Percentiles rank a stretch among this genome's conserved stretches.
Conservation (phyloP, 2,797 vertebrate genomes). For the Enteromius viviparus region DNA sequence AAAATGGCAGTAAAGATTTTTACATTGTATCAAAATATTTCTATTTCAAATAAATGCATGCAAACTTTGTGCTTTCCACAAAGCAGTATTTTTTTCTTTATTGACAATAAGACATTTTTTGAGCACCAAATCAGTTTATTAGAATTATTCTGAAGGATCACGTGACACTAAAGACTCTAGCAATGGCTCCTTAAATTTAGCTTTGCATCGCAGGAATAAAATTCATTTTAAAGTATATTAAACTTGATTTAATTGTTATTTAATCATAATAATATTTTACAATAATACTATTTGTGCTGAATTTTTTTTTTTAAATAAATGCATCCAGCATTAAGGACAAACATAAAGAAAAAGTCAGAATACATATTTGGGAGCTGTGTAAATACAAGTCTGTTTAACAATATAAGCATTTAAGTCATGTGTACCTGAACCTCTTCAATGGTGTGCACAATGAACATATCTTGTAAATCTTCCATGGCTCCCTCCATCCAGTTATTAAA, state of each 20-base stretch:
- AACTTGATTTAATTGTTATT: no score
- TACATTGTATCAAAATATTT: neutral
- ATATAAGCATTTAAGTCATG: neutral
- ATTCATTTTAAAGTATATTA: neutral
- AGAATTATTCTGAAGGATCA: neutral
- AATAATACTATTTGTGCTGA: neutral
- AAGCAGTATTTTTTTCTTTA: neutral
- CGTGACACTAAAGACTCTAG: neutral
- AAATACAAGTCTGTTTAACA: neutral
- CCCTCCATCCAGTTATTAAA: constrained; percentile 99
- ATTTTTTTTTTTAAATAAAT: neutral
- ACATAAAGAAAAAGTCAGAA: neutral
- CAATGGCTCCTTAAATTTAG: neutral
- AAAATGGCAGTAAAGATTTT: neutral
- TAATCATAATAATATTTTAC: neutral
- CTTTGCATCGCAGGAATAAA: neutral
- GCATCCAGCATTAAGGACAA: neutral
- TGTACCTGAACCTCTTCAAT: constrained; percentile 92
- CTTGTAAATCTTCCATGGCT: constrained; percentile 97
- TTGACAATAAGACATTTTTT: constrained; percentile 1
- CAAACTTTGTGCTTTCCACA: neutral
- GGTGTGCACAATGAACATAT: constrained; percentile 98
- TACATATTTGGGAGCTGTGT: neutral
- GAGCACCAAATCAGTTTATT: neutral
- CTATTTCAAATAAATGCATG: neutral